Base-by-base conservation (phyloP, 2,113 vertebrate genomes). In the Pitta sordida region DNA sequence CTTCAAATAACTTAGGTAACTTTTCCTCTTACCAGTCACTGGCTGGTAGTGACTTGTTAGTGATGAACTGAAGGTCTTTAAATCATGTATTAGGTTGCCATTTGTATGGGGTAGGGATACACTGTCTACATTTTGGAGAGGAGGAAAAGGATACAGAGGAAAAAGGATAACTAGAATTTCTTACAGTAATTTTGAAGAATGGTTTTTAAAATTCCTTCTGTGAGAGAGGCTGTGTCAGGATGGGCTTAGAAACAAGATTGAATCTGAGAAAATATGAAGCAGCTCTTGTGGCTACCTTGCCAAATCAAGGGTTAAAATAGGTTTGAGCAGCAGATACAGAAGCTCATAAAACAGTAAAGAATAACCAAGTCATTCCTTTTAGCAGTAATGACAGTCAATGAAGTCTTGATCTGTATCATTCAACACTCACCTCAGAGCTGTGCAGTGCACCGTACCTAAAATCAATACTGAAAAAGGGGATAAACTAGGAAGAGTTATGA, bases 41-140 rank as follows among this genome's bases (percentile, higher is more conserved):
- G 34, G 9, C 22, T 75, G n/a, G n/a, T n/a, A n/a, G n/a, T n/a
- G n/a, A n/a, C 34, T 82, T 73, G 27, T 60, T 76, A 85, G 52
- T 44, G 70, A n/a, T 43, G 49, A 88, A 39, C 37, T 63, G 34
- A 39, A 53, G 39, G 17, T 83, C 71, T 86, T 93, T 39, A 56
- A 77, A 86, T 67, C 1, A 3, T 60, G 48, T 23, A 23, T 81
- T 81, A 67, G 23, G 11, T 81, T 75, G 73, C 68, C 6, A 8
- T 67, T 49, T 0, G 0, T 37, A 17, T 70, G 6, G 22, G 34
- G 27, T 56, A 73, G 53, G 21, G 52, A 34, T 37, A 39, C 36
- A 15, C 46, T 27, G 9, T 23, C 55, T 43, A 8, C 7, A 7
- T 65, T 71, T 81, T 48, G 62, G 64, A 76, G 58, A 55, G 27